phyloP scores from a whole-genome alignment of 2,797 vertebrate species.

The Pantherophis alleghaniensis region DNA sequence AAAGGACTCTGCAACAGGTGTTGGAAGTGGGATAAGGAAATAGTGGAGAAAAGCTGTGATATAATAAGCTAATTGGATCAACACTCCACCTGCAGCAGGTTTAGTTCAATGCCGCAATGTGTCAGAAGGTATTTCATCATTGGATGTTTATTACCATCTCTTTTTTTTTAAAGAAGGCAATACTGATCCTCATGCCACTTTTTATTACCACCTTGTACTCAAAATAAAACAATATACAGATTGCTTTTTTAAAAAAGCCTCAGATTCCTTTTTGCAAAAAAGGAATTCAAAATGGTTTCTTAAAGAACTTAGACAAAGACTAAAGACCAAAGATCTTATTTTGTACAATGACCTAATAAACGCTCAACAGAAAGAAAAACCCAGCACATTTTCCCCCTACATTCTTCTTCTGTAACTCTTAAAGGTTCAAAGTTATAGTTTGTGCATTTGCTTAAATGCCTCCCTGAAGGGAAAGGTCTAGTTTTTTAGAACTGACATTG shows the following conservation, averaged over 20 bases:
- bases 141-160: fast-evolving
- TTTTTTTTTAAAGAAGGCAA: not conserved
- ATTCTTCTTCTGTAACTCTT: not conserved
- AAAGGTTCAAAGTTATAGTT: not conserved
- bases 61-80: conserved; percentile 70
- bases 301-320: not conserved
- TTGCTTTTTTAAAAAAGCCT: not conserved
- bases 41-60: conserved; percentile 41
- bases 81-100: conserved; percentile 29
- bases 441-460: not conserved
- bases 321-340: not conserved
- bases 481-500: not conserved
- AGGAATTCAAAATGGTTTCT: not conserved
- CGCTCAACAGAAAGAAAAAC: not conserved
- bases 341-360: not conserved
- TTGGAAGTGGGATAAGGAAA: conserved; percentile 46
- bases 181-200: not conserved
- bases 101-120: not conserved
- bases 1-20: conserved; percentile 70
- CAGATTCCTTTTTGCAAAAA: not conserved
- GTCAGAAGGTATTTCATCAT: fast-evolving
- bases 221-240: not conserved
- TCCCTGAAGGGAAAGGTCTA: not conserved
- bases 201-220: not conserved
- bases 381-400: not conserved